Base-by-base conservation (phyloP, 1,140 invertebrate genomes). In the Heliothis virescens region DNA sequence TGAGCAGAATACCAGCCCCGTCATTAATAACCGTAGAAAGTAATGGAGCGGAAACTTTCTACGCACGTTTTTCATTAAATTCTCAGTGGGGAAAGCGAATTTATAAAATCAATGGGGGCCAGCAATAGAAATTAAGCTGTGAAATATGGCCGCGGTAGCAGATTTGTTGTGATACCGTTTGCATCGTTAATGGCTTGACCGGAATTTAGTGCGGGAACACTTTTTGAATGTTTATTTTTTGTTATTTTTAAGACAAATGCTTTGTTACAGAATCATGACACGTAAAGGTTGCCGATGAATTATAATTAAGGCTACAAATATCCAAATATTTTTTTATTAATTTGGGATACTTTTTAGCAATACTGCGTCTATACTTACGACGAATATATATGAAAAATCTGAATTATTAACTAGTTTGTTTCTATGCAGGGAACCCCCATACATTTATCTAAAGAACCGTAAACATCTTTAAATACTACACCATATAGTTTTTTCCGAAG, bases 31-130 rank as follows among this genome's bases (percentile, higher is more conserved):
- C 83, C 65, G 50, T 15, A 41, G n/a, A 7, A 85, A 85, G 82
- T 88, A 85, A 88, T 88, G 83, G 81, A 69, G 47, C 84, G 71
- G 80, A 83, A 83, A 85, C 82, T 86, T 88, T 86, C 86, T 86
- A 84, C 85, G 85, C 86, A 88, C 85, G 86, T 88, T 88, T 88
- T 85, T 86, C 85, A 88, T 88, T 88, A 86, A 86, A 85, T 81
- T 63, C 78, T 79, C 76, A 63, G 71, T 78, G 55, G 74, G 73
- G 81, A 71, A 63, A 78, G 75, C 67, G 80, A 85, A 86, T 84
- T 86, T 86, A 82, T 80, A 83, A 78, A 87, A 87, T 86, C 82
- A 86, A 86, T 87, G 82, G 82, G 62, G 62, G 53, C 77, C 29
- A 79, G 77, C 67, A 79, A 79, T 79, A 79, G 77, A 79, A 79